phyloP scores from a whole-genome alignment of 2,797 vertebrate species.

The Malurus leucopterus region DNA sequence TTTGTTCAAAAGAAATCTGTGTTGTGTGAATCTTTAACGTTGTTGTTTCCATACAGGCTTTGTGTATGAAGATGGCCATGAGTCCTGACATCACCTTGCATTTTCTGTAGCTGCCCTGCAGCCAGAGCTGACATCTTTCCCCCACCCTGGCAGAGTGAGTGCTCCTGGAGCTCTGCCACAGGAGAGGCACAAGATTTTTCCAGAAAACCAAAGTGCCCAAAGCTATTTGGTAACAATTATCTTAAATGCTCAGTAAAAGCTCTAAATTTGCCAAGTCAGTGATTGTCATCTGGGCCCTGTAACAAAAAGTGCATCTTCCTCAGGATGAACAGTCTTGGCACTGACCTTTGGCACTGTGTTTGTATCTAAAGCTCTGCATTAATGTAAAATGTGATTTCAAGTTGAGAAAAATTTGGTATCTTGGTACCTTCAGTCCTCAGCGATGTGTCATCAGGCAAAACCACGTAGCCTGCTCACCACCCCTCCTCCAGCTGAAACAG shows the following conservation, averaged over 20 bases:
- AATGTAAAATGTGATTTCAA: not conserved
- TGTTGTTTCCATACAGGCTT: not conserved
- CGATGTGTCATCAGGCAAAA: not conserved
- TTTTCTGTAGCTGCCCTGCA: not conserved
- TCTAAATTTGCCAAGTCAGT: not conserved
- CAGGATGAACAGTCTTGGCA: not conserved
- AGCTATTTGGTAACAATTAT: not conserved
- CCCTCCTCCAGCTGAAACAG: not conserved
- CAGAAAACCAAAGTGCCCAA: not conserved
- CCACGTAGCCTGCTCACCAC: accelerated
- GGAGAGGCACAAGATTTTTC: not conserved
- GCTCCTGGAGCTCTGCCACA: not conserved
- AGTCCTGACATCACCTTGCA: not conserved
- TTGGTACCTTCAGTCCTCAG: not conserved
- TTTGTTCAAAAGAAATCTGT: not conserved
- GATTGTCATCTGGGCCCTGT: not conserved
- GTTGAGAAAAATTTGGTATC: not conserved
- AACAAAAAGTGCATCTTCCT: not conserved
- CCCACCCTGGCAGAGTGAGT: accelerated
- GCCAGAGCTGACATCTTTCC: not conserved
- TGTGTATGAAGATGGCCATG: not conserved
- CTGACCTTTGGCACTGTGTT: not conserved
- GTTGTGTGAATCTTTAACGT: not conserved
- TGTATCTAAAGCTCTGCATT: not conserved
- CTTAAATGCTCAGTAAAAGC: not conserved